phyloP scores from a whole-genome alignment of 2,113 vertebrate species.

The Symphodus melops region DNA sequence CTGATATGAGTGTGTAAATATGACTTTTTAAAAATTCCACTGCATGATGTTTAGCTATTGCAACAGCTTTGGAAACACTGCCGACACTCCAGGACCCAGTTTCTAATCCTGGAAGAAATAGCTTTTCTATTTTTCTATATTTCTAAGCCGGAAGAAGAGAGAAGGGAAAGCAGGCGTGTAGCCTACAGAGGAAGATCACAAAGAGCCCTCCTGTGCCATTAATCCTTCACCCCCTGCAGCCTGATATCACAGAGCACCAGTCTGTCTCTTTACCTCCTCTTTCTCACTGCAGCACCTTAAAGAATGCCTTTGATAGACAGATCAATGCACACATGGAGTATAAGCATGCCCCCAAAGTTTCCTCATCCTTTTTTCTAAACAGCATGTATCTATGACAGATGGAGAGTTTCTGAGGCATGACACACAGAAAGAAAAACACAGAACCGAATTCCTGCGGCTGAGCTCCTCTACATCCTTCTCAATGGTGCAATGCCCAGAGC shows the following conservation, averaged over 20 bases:
- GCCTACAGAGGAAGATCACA: conserved; percentile 60
- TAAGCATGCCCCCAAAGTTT: conserved; percentile 55
- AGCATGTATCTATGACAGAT: conserved; percentile 61
- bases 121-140: no score
- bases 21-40: conserved; percentile 3
- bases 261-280: conserved; percentile 16
- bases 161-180: conserved; percentile 39
- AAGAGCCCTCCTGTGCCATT: conserved; percentile 62
- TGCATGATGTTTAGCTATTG: conserved; percentile 1
- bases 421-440: conserved; percentile 51
- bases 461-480: conserved; percentile 43
- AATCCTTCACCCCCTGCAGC: conserved; percentile 71
- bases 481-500: conserved; percentile 57
- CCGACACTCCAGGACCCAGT: conserved; percentile 18
- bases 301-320: conserved; percentile 11
- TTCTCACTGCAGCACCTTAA: conserved; percentile 26
- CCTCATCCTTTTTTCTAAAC: conserved; percentile 29
- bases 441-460: conserved; percentile 51
- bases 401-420: conserved; percentile 70
- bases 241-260: conserved; percentile 56
- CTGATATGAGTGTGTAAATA: conserved; percentile 4
- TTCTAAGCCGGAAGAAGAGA: conserved; percentile 44
- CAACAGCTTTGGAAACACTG: conserved; percentile 16
- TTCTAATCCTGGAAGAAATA: conserved; percentile 58
- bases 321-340: conserved; percentile 44